A percentile compares a stretch with the other conserved stretches of the same genome.
These are phyloP conservation scores for Drosophila santomea DNA, from an alignment of 1,140 invertebrate genomes.

Conservation along the genomic window DNA sequence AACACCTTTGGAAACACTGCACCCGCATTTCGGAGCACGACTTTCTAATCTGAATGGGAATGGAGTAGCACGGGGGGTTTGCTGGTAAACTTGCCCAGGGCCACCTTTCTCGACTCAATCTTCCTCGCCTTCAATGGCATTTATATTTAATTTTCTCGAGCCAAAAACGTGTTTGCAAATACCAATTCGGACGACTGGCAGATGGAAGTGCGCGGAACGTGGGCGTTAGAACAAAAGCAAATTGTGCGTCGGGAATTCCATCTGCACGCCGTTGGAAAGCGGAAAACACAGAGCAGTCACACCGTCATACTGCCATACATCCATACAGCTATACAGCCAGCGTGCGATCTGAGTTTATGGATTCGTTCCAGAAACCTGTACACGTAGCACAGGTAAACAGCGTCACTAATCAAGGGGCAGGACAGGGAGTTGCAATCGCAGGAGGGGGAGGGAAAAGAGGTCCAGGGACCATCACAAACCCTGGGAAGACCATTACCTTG, in stretches of 20 bases:
- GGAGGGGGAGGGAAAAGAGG: conserved; percentile 11
- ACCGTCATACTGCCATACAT: conserved; percentile 25
- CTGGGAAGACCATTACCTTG: conserved; percentile 67
- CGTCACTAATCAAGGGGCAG: conserved; percentile 73
- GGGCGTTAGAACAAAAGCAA: conserved; percentile 66
- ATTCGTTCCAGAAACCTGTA: conserved; percentile 81
- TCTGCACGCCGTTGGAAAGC: conserved; percentile 24
- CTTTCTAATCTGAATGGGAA: conserved; percentile 74
- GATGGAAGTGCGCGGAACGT: conserved; percentile 30
- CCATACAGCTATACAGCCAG: conserved; percentile 22
- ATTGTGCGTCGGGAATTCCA: conserved; percentile 77
- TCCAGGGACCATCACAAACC: conserved; percentile 18
- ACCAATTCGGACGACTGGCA: conserved; percentile 30
- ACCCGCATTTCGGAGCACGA: conserved; percentile 58
- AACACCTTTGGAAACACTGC: conserved; percentile 63
- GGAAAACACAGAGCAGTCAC: conserved; percentile 33
- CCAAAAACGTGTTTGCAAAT: conserved; percentile 69
- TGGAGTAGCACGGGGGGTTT: not conserved
- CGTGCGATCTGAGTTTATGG: conserved; percentile 76
- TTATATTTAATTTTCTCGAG: conserved; percentile 73
- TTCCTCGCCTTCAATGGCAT: conserved; percentile 58
- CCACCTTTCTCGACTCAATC: conserved; percentile 52
- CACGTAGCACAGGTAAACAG: conserved; percentile 72
- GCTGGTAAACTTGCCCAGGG: conserved; percentile 5
- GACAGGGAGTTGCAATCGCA: conserved; percentile 3